Conservation (phyloP, 1,140 invertebrate genomes). For the Lamellibrachia luymesi region DNA sequence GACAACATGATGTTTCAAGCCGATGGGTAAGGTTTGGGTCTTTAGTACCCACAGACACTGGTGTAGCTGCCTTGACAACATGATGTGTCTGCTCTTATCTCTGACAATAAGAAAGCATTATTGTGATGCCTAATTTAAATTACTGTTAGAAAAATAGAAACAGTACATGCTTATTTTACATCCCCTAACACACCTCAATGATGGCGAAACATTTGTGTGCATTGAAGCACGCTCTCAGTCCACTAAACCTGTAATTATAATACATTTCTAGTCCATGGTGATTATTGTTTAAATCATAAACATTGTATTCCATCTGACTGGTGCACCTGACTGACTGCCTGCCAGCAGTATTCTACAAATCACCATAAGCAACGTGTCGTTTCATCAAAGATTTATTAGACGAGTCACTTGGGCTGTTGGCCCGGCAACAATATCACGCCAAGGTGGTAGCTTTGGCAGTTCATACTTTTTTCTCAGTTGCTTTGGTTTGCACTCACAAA, state of each 20-base stretch:
- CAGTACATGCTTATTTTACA: background rate
- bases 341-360: background rate
- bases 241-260: background rate
- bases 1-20: background rate
- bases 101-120: background rate
- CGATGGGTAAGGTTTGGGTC: background rate
- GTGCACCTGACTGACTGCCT: background rate
- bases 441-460: background rate
- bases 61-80: background rate
- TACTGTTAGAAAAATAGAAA: background rate
- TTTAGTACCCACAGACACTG: background rate
- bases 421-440: background rate
- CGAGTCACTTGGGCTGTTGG: background rate
- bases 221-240: background rate
- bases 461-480: background rate
- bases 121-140: background rate
- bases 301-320: background rate
- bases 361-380: background rate
- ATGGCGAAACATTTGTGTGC: too few relatives aligned
- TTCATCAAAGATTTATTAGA: background rate
- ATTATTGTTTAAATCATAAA: background rate
- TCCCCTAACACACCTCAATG: too few relatives aligned
- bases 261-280: background rate
- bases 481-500: background rate
- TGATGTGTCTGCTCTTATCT: background rate